Evolutionary conservation across 1,140 invertebrate genomes (phyloP).

Genomic region (Zaprionus ghesquierei): DNA sequence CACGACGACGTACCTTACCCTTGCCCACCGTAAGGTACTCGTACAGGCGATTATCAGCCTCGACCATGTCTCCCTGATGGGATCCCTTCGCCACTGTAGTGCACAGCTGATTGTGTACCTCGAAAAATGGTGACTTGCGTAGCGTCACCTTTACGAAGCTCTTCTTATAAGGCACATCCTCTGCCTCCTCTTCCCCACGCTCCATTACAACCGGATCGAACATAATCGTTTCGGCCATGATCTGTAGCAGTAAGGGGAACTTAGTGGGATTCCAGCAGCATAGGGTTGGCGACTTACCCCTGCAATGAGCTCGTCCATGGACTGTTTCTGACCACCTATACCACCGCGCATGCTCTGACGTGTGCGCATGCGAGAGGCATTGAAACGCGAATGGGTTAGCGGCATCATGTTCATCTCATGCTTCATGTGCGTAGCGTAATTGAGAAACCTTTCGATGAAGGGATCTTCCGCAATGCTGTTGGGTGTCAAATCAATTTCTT

Average conservation of each 20-base stretch:
- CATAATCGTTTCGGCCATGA: slow-evolving; percentile 47
- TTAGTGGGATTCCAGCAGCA: not conserved
- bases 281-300: slow-evolving; percentile 25
- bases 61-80: slow-evolving; percentile 83
- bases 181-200: not conserved
- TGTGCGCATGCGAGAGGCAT: slow-evolving; percentile 20
- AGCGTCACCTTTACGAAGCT: slow-evolving; percentile 84
- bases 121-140: slow-evolving; percentile 86
- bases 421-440: slow-evolving; percentile 33
- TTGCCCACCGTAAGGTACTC: slow-evolving; percentile 86
- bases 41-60: slow-evolving; percentile 86
- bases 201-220: slow-evolving; percentile 15
- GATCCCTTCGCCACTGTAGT: slow-evolving; percentile 85
- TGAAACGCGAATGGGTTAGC: not conserved
- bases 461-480: slow-evolving; percentile 14
- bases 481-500: slow-evolving; percentile 52
- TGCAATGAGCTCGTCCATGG: slow-evolving; percentile 61
- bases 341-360: slow-evolving; percentile 53
- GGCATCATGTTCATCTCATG: slow-evolving; percentile 33
- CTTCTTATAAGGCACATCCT: slow-evolving; percentile 35
- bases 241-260: slow-evolving; percentile 3
- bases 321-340: slow-evolving; percentile 59
- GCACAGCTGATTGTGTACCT: slow-evolving; percentile 86
- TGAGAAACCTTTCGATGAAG: slow-evolving; percentile 34
- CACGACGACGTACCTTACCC: slow-evolving; percentile 86